Percentiles rank a stretch among this genome's conserved stretches.
Conservation (phyloP, 2,888 invertebrate species). For the Alviniconcha strummeri region DNA sequence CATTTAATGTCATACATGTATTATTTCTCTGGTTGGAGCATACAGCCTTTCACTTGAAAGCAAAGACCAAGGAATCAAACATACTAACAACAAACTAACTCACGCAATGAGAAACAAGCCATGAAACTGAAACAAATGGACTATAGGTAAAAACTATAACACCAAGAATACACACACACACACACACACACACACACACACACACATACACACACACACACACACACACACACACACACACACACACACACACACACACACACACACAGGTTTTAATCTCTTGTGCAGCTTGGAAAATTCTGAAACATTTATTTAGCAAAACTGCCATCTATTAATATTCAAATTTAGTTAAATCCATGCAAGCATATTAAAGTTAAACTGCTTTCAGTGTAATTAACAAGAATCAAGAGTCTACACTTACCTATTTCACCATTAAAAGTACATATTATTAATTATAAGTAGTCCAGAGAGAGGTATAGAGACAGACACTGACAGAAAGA, state of each 20-base stretch:
- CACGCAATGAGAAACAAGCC: too few relatives aligned
- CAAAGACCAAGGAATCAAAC: too few relatives aligned
- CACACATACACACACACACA: not conserved
- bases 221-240: not conserved
- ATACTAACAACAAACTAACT: too few relatives aligned
- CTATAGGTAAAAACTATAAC: too few relatives aligned
- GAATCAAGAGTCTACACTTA: not conserved
- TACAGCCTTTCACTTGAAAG: too few relatives aligned
- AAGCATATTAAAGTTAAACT: not conserved
- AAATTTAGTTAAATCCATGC: not conserved
- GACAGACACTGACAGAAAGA: too few relatives aligned
- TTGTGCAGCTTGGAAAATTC: not conserved
- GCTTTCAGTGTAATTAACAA: not conserved
- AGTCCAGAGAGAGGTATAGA: too few relatives aligned
- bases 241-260: slow-evolving; percentile 3
- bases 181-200: not conserved
- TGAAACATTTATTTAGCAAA: not conserved
- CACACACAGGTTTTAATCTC: not conserved
- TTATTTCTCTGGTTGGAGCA: too few relatives aligned
- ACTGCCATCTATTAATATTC: not conserved
- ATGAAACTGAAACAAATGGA: too few relatives aligned
- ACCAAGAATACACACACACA: not conserved
- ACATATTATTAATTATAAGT: not conserved
- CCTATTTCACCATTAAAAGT: not conserved
- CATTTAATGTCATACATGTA: not conserved